Evolutionary conservation across 2,797 vertebrate genomes (phyloP).

Genomic region (Trematomus bernacchii): DNA sequence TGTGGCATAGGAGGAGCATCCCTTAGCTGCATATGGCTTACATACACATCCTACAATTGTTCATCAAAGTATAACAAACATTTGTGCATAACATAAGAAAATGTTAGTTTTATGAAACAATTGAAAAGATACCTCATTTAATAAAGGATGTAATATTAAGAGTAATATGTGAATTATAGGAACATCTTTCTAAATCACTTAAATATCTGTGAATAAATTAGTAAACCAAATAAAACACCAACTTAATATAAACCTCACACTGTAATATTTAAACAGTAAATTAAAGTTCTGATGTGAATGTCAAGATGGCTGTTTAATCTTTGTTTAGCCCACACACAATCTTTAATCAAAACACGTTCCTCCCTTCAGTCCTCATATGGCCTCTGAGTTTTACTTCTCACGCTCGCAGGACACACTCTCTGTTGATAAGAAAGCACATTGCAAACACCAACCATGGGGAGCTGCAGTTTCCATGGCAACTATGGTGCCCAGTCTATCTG

Average conservation of each 20-base stretch:
- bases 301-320: slow-evolving; percentile 23
- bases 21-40: neutral
- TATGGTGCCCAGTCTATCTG: slow-evolving; percentile 63
- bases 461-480: slow-evolving; percentile 86
- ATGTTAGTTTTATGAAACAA: neutral
- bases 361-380: slow-evolving; percentile 26
- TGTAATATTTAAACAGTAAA: slow-evolving; percentile 15
- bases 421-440: slow-evolving; percentile 51
- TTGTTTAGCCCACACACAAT: slow-evolving; percentile 1
- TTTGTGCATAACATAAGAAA: neutral
- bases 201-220: neutral
- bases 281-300: neutral
- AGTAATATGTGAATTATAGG: neutral
- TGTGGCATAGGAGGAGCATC: neutral
- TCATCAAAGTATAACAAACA: neutral
- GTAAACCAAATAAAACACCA: neutral
- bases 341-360: slow-evolving; percentile 14
- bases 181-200: neutral
- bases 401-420: slow-evolving; percentile 9
- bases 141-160: neutral
- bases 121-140: neutral
- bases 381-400: slow-evolving; percentile 28
- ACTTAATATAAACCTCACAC: neutral
- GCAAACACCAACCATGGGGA: slow-evolving; percentile 61
- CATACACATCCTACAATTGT: neutral